Evolutionary conservation across 2,888 invertebrate genomes (phyloP), one percentile per base, ranked within the genome.

Genomic region (Merodon equestris): DNA sequence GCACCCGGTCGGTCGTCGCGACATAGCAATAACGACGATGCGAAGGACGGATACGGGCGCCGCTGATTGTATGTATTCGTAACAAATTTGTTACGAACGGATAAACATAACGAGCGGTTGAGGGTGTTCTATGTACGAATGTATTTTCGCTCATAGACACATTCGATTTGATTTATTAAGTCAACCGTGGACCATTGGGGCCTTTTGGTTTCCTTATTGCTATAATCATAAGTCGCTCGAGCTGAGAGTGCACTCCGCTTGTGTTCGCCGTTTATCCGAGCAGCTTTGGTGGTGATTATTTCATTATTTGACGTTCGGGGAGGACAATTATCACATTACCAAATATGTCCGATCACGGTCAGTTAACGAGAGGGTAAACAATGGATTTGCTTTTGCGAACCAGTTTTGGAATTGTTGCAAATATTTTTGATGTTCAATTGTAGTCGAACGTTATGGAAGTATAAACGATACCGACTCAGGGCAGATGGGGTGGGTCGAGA

Each of bases 161-260:
- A 54, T 71, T 66, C 54, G 56, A 54, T 57, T 77, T 77, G 64
- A 76, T 76, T 76, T 76, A 76, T 72, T 66, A 77, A 77, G 60
- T 70, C 66, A 72, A 57, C 60, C 57, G 50, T 66, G 60, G 9
- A 61, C 38, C 14, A 19, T 5, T 60, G 19, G 45, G 34, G 14
- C 36, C 36, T 14, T 47, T 60, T 14, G 47, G 48, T 38, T 40
- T 40, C 12, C 40, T 40, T 10, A n/a, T 40, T 9, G 40, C n/a
- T n/a, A n/a, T n/a, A 27, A 27, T 27, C 27, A 27, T 27, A n/a
- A n/a, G n/a, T n/a, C n/a, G n/a, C 7, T 27, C 27, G 2, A 27
- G 27, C 27, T 7, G n/a, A n/a, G n/a, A n/a, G 2, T 61, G 60
- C 50, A 61, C 48, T 48, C 50, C 40, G 9, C 50, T 48, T 48